These are phyloP conservation scores for Zele albiditarsus DNA, from an alignment of 2,888 invertebrate species.

Conservation along the genomic window DNA sequence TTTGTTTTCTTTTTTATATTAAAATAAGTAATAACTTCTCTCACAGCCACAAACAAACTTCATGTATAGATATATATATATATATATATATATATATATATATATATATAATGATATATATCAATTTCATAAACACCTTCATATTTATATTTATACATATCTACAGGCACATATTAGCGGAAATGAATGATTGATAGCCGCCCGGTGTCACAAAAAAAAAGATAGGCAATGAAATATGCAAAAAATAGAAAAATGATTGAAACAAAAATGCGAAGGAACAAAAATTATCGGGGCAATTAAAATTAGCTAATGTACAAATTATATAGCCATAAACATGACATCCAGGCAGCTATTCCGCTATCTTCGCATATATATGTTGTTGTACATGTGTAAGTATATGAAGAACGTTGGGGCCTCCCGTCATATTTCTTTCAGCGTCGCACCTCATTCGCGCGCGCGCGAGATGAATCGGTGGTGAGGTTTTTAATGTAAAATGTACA, in stretches of 20 bases:
- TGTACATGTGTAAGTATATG: conserved; percentile 49
- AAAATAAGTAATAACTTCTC: not conserved
- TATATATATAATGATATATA: conserved; percentile 9
- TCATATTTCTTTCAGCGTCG: conserved; percentile 8
- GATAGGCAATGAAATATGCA: not conserved
- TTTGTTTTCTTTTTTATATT: conserved; percentile 5
- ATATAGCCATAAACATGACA: conserved; percentile 15
- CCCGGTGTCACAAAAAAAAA: conserved; percentile 27
- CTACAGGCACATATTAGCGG: conserved; percentile 45
- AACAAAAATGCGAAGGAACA: conserved; percentile 3
- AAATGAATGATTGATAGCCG: conserved; percentile 38
- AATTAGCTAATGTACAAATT: conserved; percentile 20
- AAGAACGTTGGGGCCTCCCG: conserved; percentile 23
- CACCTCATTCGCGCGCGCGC: conserved; percentile 11
- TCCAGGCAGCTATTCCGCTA: conserved; percentile 43
- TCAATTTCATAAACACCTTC: conserved; percentile 13
- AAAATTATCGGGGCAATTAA: not conserved
- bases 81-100: conserved; percentile 25
- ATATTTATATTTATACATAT: conserved; percentile 48
- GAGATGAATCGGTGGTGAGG: not conserved
- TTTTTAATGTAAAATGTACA: conserved; percentile 47
- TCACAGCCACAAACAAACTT: conserved; percentile 19
- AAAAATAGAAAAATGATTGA: not conserved
- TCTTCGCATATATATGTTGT: conserved; percentile 42
- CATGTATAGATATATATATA: conserved; percentile 30